phyloP scores from a whole-genome alignment of 2,113 vertebrate species.

The Zingel zingel region DNA sequence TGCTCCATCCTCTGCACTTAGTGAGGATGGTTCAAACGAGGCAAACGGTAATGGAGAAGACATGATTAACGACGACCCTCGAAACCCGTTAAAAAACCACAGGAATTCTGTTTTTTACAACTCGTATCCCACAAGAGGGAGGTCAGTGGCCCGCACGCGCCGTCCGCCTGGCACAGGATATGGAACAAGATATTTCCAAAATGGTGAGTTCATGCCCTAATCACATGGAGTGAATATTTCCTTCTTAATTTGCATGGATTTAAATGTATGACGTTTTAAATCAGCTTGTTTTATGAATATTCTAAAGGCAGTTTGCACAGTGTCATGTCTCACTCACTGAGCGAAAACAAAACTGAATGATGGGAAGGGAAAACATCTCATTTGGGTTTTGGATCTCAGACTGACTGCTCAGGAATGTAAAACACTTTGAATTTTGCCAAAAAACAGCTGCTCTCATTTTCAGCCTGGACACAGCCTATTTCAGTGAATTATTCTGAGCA shows the following conservation, averaged over 20 bases:
- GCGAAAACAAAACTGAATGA: conserved; percentile 6
- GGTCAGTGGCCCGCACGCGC: conserved; percentile 59
- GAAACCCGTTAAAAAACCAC: conserved; percentile 77
- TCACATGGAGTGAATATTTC: neutral
- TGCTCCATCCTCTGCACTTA: neutral
- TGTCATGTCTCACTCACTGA: neutral
- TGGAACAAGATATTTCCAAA: conserved; percentile 86
- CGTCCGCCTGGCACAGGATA: conserved; percentile 79
- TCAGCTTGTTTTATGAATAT: neutral
- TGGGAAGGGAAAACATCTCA: neutral
- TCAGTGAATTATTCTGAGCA: conserved; percentile 8
- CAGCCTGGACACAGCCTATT: neutral
- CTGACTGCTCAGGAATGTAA: conserved; percentile 41
- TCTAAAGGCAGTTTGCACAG: neutral
- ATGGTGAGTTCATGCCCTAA: conserved; percentile 75
- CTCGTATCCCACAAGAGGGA: conserved; percentile 70
- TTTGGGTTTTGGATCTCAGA: conserved; percentile 5
- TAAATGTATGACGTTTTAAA: neutral
- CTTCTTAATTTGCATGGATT: neutral
- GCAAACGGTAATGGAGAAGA: conserved; percentile 42
- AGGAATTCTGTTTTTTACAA: conserved; percentile 86
- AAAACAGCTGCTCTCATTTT: conserved; percentile 33
- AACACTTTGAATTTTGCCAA: conserved; percentile 43
- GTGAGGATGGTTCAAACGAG: conserved; percentile 49
- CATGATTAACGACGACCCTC: conserved; percentile 82